Evolutionary conservation across 2,113 vertebrate genomes (phyloP).

Genomic region (Pseudorhombus dupliciocellatus): DNA sequence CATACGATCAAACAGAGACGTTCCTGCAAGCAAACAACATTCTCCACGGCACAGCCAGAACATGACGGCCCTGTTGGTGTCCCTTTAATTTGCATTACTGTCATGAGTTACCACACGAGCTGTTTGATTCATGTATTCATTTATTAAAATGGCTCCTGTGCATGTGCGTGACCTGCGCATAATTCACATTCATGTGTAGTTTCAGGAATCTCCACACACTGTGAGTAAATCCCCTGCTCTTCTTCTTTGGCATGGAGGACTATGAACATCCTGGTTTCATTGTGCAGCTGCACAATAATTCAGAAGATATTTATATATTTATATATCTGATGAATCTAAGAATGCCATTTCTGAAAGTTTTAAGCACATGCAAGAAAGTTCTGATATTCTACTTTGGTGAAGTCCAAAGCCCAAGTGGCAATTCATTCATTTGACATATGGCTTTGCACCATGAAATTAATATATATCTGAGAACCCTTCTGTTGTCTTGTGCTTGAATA

Average conservation of each 20-base stretch:
- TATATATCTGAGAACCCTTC: too few species aligned
- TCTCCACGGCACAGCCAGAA: conserved; percentile 32
- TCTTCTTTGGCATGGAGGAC: conserved; percentile 10
- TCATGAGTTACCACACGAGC: conserved; percentile 42
- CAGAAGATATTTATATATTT: background rate
- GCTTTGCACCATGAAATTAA: too few species aligned
- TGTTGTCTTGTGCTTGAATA: background rate
- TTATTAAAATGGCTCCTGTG: conserved; percentile 14
- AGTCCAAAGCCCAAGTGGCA: too few species aligned
- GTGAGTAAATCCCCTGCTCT: conserved; percentile 27
- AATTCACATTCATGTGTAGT: conserved; percentile 33
- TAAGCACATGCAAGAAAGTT: too few species aligned
- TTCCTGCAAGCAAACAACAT: conserved; percentile 43
- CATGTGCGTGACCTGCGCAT: conserved; percentile 8
- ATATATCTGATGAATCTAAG: background rate
- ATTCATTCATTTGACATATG: background rate
- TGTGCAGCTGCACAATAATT: conserved; percentile 25
- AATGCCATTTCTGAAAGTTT: too few species aligned
- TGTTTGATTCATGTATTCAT: conserved; percentile 44
- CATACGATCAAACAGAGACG: conserved; percentile 47
- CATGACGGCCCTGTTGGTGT: conserved; percentile 11
- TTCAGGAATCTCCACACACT: conserved; percentile 15
- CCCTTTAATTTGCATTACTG: conserved; percentile 45
- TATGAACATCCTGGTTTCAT: conserved; percentile 31
- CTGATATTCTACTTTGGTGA: too few species aligned